A percentile compares a stretch with the other conserved stretches of the same genome.
Conservation (phyloP, 23 tunicate genomes). For the Halocynthia roretzi region DNA sequence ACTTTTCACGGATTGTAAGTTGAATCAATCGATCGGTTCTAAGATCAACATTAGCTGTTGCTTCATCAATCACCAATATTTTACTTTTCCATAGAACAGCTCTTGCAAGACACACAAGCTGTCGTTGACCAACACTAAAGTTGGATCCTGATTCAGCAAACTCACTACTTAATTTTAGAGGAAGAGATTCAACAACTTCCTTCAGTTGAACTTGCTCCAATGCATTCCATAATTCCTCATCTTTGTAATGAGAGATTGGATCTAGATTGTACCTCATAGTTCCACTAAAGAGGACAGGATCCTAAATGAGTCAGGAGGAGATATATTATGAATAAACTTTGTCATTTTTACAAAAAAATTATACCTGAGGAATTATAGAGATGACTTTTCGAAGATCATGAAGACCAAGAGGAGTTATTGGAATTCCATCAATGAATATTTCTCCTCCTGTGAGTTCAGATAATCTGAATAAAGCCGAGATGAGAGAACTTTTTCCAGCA, state of each 20-base stretch:
- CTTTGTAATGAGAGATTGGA: constrained; percentile 44
- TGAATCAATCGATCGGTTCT: constrained; percentile 85
- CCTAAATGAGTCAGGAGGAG: constrained; percentile 10
- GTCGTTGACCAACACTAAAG: constrained; percentile 85
- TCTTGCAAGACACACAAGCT: constrained; percentile 78
- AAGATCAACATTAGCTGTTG: constrained; percentile 86
- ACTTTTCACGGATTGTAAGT: constrained; percentile 50
- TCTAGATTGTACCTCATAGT: constrained; percentile 66
- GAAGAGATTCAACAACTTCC: constrained; percentile 29
- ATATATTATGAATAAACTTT: too few relatives aligned
- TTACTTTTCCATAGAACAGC: constrained; percentile 54
- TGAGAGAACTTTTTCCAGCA: constrained; percentile 61
- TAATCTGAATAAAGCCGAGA: constrained; percentile 40
- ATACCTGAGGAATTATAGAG: constrained; percentile 30
- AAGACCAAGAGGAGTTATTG: constrained; percentile 27
- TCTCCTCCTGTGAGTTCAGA: constrained; percentile 32
- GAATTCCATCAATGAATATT: constrained; percentile 40
- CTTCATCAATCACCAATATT: constrained; percentile 84
- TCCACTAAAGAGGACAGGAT: constrained; percentile 73
- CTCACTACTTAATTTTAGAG: constrained; percentile 31
- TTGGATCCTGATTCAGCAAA: constrained; percentile 64
- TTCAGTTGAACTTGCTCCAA: constrained; percentile 73
- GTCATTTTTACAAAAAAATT: too few relatives aligned
- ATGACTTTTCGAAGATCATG: constrained; percentile 34
- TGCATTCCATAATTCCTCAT: constrained; percentile 64